phyloP scores from a whole-genome alignment of 1,140 invertebrate genomes.

The Pseudomyrmex concolor region DNA sequence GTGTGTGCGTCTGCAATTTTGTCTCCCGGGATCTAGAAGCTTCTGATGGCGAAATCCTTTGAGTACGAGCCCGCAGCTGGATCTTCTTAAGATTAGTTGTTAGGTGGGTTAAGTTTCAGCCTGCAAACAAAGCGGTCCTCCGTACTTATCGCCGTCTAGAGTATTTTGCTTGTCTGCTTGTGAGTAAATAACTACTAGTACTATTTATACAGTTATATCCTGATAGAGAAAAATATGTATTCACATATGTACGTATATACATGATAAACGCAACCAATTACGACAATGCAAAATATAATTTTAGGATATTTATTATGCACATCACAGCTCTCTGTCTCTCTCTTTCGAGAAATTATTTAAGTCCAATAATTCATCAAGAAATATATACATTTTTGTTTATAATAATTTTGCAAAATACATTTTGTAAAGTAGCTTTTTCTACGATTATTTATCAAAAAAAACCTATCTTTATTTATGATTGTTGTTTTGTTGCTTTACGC shows the following conservation, averaged over 20 bases:
- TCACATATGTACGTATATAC: slow-evolving; percentile 13
- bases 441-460: slow-evolving; percentile 5
- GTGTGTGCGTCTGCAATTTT: slow-evolving; percentile 42
- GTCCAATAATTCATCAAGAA: too few species aligned
- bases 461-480: neutral
- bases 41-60: slow-evolving; percentile 59
- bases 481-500: neutral
- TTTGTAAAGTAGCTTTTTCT: too few species aligned
- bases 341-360: too few species aligned
- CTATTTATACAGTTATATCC: slow-evolving; percentile 63
- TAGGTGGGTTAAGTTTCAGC: slow-evolving; percentile 67
- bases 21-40: slow-evolving; percentile 40
- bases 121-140: slow-evolving; percentile 69
- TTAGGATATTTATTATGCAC: too few species aligned
- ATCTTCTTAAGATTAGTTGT: slow-evolving; percentile 74
- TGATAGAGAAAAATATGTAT: neutral
- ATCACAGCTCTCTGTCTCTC: too few species aligned
- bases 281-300: too few species aligned
- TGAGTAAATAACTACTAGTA: slow-evolving; percentile 61
- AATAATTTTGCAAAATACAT: too few species aligned
- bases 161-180: slow-evolving; percentile 60
- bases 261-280: neutral
- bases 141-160: slow-evolving; percentile 60
- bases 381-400: too few species aligned
- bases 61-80: slow-evolving; percentile 69